Conservation (phyloP, 2,113 vertebrate species). For the Carassius carassius region DNA sequence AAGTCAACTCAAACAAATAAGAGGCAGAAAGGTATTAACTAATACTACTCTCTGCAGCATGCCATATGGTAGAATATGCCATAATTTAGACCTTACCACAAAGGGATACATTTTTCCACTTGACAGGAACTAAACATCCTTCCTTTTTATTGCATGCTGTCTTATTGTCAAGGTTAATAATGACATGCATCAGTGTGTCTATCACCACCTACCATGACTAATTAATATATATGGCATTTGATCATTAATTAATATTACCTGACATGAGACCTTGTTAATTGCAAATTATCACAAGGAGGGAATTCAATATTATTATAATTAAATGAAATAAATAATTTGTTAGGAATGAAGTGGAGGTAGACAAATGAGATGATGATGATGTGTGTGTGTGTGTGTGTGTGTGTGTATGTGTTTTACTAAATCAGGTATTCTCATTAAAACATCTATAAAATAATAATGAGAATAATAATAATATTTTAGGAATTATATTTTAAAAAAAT, state of each 20-base stretch:
- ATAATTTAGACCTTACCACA: background rate
- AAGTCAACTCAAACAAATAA: constrained; percentile 15
- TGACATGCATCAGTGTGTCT: constrained; percentile 54
- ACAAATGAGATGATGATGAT: background rate
- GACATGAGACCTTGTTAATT: constrained; percentile 63
- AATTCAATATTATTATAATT: constrained; percentile 67
- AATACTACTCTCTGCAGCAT: background rate
- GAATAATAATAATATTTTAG: no score
- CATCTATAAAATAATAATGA: no score
- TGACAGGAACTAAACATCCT: background rate
- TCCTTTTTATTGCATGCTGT: background rate
- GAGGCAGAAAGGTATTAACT: background rate
- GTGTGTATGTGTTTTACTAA: no score
- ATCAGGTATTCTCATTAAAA: no score
- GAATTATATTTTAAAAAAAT: no score
- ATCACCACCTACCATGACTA: constrained; percentile 48
- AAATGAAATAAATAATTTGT: constrained; percentile 51
- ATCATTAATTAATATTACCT: constrained; percentile 64
- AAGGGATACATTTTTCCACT: background rate
- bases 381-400: no score
- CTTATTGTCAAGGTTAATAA: background rate
- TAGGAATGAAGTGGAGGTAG: background rate
- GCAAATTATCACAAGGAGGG: constrained; percentile 64
- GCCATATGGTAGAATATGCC: background rate
- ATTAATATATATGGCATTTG: constrained; percentile 61